A percentile compares a stretch with the other conserved stretches of the same genome.
Evolutionary conservation across 2,888 invertebrate genomes (phyloP).

Genomic region (Terebella lapidaria): DNA sequence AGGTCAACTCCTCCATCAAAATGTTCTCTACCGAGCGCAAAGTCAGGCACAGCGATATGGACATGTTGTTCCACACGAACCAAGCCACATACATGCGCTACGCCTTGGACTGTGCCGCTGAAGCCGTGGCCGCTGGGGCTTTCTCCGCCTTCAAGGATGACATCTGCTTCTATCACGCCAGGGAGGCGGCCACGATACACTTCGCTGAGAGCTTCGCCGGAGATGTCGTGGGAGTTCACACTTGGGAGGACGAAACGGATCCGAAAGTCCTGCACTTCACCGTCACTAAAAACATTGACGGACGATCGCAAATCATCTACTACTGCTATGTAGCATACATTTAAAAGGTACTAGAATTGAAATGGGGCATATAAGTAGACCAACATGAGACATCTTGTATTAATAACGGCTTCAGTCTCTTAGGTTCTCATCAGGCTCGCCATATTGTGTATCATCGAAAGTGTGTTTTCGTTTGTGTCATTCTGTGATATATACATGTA

Average conservation of each 20-base stretch:
- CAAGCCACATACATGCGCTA: neutral
- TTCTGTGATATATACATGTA: no score
- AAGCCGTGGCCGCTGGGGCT: neutral
- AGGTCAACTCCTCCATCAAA: no score
- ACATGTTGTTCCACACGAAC: neutral
- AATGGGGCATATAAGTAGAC: no score
- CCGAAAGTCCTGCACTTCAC: neutral
- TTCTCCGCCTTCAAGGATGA: neutral
- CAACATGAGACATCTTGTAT: no score
- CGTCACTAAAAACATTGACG: neutral
- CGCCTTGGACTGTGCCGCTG: neutral
- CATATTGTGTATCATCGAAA: no score
- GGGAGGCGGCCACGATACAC: neutral
- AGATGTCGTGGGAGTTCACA: neutral
- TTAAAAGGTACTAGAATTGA: no score
- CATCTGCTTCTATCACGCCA: neutral
- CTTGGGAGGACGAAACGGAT: neutral
- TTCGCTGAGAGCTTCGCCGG: neutral
- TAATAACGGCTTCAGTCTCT: no score
- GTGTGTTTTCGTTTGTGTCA: no score
- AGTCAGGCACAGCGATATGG: conserved; percentile 1
- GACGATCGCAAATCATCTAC: no score
- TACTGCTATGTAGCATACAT: no score
- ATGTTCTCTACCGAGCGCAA: no score
- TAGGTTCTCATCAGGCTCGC: no score